Evolutionary conservation across 2,113 vertebrate genomes (phyloP).

Genomic region (Alexandromys fortis): DNA sequence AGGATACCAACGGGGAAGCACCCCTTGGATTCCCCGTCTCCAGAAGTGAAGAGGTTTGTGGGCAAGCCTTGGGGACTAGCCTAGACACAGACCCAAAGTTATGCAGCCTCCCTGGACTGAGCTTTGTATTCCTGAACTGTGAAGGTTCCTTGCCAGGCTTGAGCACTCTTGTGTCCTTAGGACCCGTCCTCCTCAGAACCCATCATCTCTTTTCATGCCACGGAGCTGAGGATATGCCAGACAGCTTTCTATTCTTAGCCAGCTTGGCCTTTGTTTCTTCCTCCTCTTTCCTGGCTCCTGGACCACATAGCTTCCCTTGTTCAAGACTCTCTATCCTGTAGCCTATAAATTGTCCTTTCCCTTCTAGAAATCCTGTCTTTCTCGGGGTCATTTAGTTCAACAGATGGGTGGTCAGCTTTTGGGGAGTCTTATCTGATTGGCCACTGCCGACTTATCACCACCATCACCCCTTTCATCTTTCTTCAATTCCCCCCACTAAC

Average conservation of each 20-base stretch:
- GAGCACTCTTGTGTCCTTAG: background rate
- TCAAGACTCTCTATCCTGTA: background rate
- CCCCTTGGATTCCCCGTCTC: background rate
- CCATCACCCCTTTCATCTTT: background rate
- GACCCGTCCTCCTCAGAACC: background rate
- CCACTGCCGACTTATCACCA: background rate
- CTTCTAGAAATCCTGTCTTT: background rate
- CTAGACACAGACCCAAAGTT: background rate
- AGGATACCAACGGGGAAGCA: background rate
- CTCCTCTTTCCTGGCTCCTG: background rate
- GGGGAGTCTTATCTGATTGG: background rate
- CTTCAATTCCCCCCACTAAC: background rate
- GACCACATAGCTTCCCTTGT: background rate
- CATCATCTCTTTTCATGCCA: background rate
- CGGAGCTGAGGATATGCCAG: background rate
- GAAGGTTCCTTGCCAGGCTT: background rate
- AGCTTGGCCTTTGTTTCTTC: background rate
- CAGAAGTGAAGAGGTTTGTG: background rate
- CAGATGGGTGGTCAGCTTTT: background rate
- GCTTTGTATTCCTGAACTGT: background rate
- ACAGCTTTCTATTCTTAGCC: fast-evolving
- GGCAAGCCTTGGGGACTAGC: background rate
- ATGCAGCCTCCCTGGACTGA: background rate
- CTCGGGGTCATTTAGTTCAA: background rate
- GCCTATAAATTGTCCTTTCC: background rate